Conservation (phyloP, 2,888 invertebrate species). For the Serripes groenlandicus region DNA sequence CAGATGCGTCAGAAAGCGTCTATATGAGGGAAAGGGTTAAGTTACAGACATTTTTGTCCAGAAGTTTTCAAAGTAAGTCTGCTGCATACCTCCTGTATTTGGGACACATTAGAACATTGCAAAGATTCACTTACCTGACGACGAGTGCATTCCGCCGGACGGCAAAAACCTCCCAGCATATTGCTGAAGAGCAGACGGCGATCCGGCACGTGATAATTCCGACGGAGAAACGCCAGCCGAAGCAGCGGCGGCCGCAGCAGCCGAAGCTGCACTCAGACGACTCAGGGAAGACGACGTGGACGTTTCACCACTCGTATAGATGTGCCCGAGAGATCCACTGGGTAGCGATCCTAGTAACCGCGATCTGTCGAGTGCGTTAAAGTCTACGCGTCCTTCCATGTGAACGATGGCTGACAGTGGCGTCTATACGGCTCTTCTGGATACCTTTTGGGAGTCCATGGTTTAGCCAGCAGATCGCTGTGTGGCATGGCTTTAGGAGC, state of each 20-base stretch:
- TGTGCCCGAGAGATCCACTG: conserved; percentile 41
- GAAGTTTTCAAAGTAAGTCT: no score
- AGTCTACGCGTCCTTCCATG: conserved; percentile 62
- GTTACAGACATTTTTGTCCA: no score
- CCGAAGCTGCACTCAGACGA: conserved; percentile 42
- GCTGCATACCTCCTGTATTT: no score
- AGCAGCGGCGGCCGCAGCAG: conserved; percentile 38
- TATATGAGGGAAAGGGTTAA: no score
- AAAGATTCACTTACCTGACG: no score
- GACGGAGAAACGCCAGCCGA: conserved; percentile 48
- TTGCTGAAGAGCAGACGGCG: conserved; percentile 45
- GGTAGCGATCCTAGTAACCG: conserved; percentile 44
- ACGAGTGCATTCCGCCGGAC: conserved; percentile 32
- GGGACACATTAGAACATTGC: no score
- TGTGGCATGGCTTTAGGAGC: neutral
- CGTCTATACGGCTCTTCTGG: no score
- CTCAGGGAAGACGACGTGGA: conserved; percentile 26
- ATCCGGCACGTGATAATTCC: conserved; percentile 46
- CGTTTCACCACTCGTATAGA: conserved; percentile 29
- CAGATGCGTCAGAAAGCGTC: no score
- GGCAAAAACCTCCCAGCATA: conserved; percentile 52
- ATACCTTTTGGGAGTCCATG: neutral
- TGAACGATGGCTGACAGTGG: no score
- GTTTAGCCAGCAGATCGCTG: neutral
- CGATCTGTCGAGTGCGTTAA: conserved; percentile 59